These are phyloP conservation scores for Salvelinus fontinalis DNA, from an alignment of 2,113 vertebrate genomes.

Conservation along the genomic window DNA sequence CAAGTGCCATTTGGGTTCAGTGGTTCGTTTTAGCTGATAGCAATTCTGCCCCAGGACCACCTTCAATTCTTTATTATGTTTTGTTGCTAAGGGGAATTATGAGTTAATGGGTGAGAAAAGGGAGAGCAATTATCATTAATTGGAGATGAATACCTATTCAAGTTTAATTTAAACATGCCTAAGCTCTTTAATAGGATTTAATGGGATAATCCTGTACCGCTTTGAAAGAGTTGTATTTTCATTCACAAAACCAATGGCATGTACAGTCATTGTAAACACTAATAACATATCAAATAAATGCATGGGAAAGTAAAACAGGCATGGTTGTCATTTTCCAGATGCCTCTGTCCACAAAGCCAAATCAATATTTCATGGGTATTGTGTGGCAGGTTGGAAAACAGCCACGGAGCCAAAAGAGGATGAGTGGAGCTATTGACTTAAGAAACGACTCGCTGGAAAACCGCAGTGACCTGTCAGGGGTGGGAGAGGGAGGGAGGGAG, in stretches of 20 bases:
- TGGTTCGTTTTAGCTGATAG: slow-evolving; percentile 32
- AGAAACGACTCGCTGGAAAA: slow-evolving; percentile 57
- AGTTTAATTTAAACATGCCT: slow-evolving; percentile 14
- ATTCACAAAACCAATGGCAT: slow-evolving; percentile 24
- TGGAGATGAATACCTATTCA: slow-evolving; percentile 55
- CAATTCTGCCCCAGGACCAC: not conserved
- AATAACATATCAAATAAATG: slow-evolving; percentile 11
- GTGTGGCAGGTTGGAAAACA: slow-evolving; percentile 40
- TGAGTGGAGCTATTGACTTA: slow-evolving; percentile 62
- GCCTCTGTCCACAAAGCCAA: not conserved
- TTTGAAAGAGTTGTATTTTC: slow-evolving; percentile 23
- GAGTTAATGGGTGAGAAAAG: slow-evolving; percentile 40
- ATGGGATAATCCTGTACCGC: slow-evolving; percentile 30
- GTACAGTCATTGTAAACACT: not conserved
- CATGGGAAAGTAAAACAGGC: not conserved
- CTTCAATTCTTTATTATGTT: slow-evolving; percentile 22
- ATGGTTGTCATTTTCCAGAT: not conserved
- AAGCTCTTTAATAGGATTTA: slow-evolving; percentile 39
- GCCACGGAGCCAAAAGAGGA: slow-evolving; percentile 52
- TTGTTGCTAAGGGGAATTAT: slow-evolving; percentile 27
- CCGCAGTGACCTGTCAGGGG: no score
- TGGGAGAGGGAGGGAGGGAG: no score
- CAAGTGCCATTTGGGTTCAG: not conserved
- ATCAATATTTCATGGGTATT: not conserved
- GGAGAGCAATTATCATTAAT: slow-evolving; percentile 53